phyloP scores from a whole-genome alignment of 2,888 invertebrate genomes.

The Drymonia ruficornis region DNA sequence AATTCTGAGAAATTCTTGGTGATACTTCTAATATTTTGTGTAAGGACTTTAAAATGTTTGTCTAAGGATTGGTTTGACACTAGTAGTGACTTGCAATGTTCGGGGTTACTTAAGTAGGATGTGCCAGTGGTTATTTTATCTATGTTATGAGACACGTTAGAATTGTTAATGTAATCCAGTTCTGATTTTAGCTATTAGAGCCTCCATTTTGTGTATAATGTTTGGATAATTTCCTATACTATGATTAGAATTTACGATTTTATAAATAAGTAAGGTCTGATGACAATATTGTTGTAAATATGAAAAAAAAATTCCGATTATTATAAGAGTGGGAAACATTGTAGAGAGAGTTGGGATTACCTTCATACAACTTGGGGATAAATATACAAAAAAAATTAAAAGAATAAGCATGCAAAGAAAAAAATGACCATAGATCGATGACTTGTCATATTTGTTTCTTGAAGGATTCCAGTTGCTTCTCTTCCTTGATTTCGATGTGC shows the following conservation, averaged over 20 bases:
- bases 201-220: background rate
- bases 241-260: no score
- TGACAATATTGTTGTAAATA: no score
- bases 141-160: background rate
- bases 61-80: no score
- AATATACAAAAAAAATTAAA: no score
- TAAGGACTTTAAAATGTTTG: background rate
- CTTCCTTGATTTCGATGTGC: conserved; percentile 5
- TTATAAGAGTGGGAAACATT: no score
- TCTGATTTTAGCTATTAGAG: background rate
- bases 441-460: background rate
- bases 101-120: background rate
- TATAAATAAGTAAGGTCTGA: no score
- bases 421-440: no score
- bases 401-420: no score
- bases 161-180: conserved; percentile 4
- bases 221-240: background rate
- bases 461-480: background rate
- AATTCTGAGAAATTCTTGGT: background rate
- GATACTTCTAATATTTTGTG: conserved; percentile 7
- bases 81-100: no score
- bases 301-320: no score
- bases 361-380: no score
- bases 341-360: no score
- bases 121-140: background rate